Percentiles rank a stretch among this genome's conserved stretches.
Evolutionary conservation across 2,113 vertebrate genomes (phyloP).

Genomic region (Saccopteryx bilineata): DNA sequence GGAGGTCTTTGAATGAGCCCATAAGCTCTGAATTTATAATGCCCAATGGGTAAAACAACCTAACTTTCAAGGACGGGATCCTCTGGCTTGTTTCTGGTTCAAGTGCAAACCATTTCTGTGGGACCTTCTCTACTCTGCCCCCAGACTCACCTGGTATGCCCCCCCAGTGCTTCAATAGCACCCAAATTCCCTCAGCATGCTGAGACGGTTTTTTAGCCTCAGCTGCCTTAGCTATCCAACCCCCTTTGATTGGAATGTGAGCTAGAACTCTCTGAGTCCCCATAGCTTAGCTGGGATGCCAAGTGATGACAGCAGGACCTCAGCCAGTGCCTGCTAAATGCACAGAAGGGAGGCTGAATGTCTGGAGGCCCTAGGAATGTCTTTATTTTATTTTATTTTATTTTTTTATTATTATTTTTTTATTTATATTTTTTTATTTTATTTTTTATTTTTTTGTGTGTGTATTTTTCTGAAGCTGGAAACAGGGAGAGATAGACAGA

Average conservation of each 20-base stretch:
- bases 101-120: neutral
- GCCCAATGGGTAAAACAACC: neutral
- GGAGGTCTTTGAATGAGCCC: neutral
- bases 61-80: neutral
- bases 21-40: neutral
- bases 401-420: no score
- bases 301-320: neutral
- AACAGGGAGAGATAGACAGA: no score
- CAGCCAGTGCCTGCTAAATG: neutral
- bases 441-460: no score
- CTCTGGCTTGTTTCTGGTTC: neutral
- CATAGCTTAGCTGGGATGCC: neutral
- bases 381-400: neutral
- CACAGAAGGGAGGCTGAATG: neutral
- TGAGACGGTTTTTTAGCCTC: neutral
- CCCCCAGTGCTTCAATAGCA: neutral
- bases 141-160: neutral
- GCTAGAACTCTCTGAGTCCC: neutral
- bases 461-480: no score
- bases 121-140: neutral
- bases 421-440: no score
- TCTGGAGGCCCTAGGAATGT: neutral
- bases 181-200: accelerated
- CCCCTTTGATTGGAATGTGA: neutral
- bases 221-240: neutral